phyloP scores from a whole-genome alignment of 2,888 invertebrate species.

The Chalcis sispes region DNA sequence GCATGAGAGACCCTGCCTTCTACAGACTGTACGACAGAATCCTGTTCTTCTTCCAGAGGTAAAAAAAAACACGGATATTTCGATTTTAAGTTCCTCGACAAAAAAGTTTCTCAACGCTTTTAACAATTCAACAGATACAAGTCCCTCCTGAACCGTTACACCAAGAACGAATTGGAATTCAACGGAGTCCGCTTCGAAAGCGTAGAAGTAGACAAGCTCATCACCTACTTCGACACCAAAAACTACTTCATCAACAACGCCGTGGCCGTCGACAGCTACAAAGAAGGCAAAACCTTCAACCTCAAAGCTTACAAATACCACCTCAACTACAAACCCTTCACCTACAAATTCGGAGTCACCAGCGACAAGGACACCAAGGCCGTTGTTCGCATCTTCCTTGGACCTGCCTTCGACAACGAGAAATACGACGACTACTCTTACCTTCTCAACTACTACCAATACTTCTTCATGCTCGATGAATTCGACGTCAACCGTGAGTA shows the following conservation, averaged over 20 bases:
- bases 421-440: conserved; percentile 78
- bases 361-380: conserved; percentile 80
- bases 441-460: conserved; percentile 72
- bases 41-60: conserved; percentile 77
- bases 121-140: conserved; percentile 76
- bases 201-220: conserved; percentile 82
- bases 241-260: conserved; percentile 82
- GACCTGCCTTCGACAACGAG: conserved; percentile 82
- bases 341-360: conserved; percentile 80
- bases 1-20: conserved; percentile 84
- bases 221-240: conserved; percentile 83
- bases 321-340: conserved; percentile 84
- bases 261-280: conserved; percentile 76
- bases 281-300: conserved; percentile 76
- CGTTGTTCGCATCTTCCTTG: conserved; percentile 82
- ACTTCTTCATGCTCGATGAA: conserved; percentile 81
- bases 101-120: too few relatives aligned
- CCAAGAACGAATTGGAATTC: conserved; percentile 78
- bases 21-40: conserved; percentile 83
- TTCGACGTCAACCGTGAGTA: conserved; percentile 78
- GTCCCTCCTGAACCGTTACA: conserved; percentile 79
- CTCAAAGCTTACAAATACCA: conserved; percentile 82
- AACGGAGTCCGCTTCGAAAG: conserved; percentile 81
- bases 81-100: too few relatives aligned
- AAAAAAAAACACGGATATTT: background rate